Evolutionary conservation across 2,797 vertebrate genomes (phyloP), one percentile per base, ranked within the genome.

Genomic region (Dipus sagitta): DNA sequence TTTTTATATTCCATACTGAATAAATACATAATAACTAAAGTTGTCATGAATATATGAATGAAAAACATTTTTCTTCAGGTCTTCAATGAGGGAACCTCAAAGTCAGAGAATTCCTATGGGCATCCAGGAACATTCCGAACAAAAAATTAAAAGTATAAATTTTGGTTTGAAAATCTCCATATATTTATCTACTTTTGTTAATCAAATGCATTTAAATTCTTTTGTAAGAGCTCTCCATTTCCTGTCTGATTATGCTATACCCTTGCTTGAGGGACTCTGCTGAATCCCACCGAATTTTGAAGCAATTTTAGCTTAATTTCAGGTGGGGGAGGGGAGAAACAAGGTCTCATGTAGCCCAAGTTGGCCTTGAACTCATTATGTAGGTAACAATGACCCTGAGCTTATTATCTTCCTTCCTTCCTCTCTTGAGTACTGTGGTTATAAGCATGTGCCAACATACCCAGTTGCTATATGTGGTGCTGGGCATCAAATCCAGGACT

Each of bases 111-210:
- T 75, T 80, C 38, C 64, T 52, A 4, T 60, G 6, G 7, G 38
- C 67, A 75, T 92, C 58, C 62, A 75, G 28, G 34, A 85, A 32
- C 4, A 85, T 2, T 3, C 23, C 13, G 26, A 72, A 81, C 0
- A 62, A 88, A 79, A 92, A 83, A 72, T 24, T 38, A 75, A 42
- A 65, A 86, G 85, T 6, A 67, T 70, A 32, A n/a, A 80, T 67
- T 90, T 90, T 72, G 38, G 15, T 65, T 81, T 67, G 71, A 87
- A 62, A n/a, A 70, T 17, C 26, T 60, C 1, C 2, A 72, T 26
- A 4, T 14, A 64, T 32, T 60, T 70, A 23, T 91, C 47, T 76
- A 72, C 20, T 68, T 30, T 86, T 89, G 58, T 14, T 71, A 68
- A 71, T 80, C 14, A 64, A 67, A 82, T 42, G 75, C 71, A 65